Percentiles rank a stretch among this genome's conserved stretches.
phyloP scores from a whole-genome alignment of 2,797 vertebrate genomes.

The Hipposideros larvatus region DNA sequence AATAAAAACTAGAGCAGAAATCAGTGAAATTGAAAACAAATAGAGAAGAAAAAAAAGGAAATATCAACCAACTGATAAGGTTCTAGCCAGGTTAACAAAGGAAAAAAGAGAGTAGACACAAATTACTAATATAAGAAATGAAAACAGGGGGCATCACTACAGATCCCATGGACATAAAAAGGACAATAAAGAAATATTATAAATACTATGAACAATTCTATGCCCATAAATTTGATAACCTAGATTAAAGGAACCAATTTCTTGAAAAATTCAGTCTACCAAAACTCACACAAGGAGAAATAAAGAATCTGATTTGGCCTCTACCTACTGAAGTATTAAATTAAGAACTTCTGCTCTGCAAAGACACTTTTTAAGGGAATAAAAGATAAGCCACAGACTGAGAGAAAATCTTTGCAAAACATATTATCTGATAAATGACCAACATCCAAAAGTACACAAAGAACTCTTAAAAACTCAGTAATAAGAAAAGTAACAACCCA shows the following conservation, averaged over 20 bases:
- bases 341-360: too few relatives aligned
- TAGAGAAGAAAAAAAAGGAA: background rate
- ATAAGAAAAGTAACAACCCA: too few relatives aligned
- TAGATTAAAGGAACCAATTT: background rate
- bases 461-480: too few relatives aligned
- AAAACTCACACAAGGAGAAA: slow-evolving; percentile 31
- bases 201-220: background rate
- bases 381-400: too few relatives aligned
- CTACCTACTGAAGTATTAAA: background rate
- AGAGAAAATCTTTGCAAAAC: too few relatives aligned
- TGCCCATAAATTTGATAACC: background rate
- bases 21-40: slow-evolving; percentile 12
- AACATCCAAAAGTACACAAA: too few relatives aligned
- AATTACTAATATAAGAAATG: background rate
- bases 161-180: background rate
- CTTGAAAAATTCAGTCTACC: background rate
- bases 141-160: background rate
- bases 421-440: too few relatives aligned
- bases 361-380: too few relatives aligned
- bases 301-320: background rate
- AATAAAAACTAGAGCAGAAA: background rate
- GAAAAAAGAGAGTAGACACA: background rate
- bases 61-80: background rate
- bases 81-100: background rate
- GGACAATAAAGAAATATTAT: background rate